Base-by-base conservation (phyloP, 1,140 invertebrate genomes). In the Leptoteleia sp. region DNA sequence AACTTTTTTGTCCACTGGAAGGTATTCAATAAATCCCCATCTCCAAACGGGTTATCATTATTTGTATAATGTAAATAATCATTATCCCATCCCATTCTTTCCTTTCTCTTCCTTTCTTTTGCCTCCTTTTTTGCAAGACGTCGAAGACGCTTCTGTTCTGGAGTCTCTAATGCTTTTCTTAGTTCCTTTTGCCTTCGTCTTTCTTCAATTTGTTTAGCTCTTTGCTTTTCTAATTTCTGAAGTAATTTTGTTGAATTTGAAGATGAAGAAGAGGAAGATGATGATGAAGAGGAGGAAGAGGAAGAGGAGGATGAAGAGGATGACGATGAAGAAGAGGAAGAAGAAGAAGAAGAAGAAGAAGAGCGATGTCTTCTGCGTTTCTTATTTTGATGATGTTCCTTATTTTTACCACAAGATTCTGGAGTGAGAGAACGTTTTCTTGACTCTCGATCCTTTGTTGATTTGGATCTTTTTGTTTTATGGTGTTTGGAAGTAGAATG, bases 1-100 rank as follows among this genome's bases (percentile, higher is more conserved):
- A 99, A 90, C 88, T 99, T 99, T 86, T 99, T 99, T 1, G 92
- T 92, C 98, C 98, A 99, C 3, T 98, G 95, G 91, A 99, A 99
- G 0, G 96, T 97, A 12, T 96, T 94, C 0, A 96, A 90, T 4
- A 99, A 91, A 86, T 97, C 96, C 7, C 95, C 95, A 92, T 99
- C 98, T 1, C 98, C 98, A 90, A 99, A 99, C 0, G 98, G 98
- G 91, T 99, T 99, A 87, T 99, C 98, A 15, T 94, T 94, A 89
- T 99, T 99, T 7, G 98, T 99, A 84, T 99, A 99, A 81, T 97
- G 96, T 13, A 96, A 91, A 86, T 98, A 97, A 87, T 98, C 97
- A 79, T 96, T 96, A 89, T 98, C 96, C 97, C 96, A 98, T 1
- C 97, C 97, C 96, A 98, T 98, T 72, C 95, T 4, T 11, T 76